Evolutionary conservation across 2,888 invertebrate species (phyloP), one percentile per base, ranked within the genome.

Genomic region (Dendrolimus pini): DNA sequence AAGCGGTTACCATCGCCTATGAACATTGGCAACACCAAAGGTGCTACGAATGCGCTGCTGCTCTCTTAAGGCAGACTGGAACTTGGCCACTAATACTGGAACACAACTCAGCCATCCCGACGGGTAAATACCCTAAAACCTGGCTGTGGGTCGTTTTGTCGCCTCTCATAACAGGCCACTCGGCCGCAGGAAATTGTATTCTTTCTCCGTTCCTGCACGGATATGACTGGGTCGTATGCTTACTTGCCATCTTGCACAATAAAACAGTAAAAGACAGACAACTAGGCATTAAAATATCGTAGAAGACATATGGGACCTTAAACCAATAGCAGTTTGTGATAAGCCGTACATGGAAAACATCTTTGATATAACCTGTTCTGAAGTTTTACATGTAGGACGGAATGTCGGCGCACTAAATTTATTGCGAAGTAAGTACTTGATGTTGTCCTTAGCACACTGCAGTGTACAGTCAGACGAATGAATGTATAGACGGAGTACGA

Each of bases 301-400:
- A 47, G 47, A 47, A 47, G 30, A 30, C 30, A 47, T 47, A 9
- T 12, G 8, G 47, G 2, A 7, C 12, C 47, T 47, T 47, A 10
- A 47, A 47, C 47, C 12, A 30, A 58, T 57, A 56, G 61, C 62
- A 57, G 59, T 56, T 55, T 47, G 30, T 56, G 66, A 64, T 66
- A 66, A 64, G 59, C 55, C 41, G 53, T 59, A 65, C 63, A 63
- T 53, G 60, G 55, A 60, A 61, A 59, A 54, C 47, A 56, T 59
- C 58, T 57, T 60, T 56, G 55, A 55, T 52, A 54, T 52, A 18
- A 57, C 57, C 58, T 55, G 58, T 60, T 18, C 14, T 54, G 30
- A 9, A 18, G 7, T 54, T 7, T 13, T 55, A 57, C 55, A 9
- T 9, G 9, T 12, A 47, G 9, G 47, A 47, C 47, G 12, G 30